Conservation (phyloP, 64 coral and sea anemone genomes). For the Hydrozoanthus tunicans region DNA sequence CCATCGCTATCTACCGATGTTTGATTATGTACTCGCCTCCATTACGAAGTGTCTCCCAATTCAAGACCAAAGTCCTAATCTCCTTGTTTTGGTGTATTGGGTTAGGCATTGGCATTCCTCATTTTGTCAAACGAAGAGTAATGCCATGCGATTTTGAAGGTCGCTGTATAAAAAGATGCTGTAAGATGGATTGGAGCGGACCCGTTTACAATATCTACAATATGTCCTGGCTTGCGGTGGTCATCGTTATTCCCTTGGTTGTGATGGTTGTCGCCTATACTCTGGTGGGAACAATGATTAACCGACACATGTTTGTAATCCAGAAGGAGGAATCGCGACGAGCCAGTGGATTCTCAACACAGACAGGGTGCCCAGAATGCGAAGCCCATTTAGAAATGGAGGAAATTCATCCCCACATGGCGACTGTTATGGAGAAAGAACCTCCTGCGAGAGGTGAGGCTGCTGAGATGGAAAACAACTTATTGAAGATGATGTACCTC, state of each 20-base stretch:
- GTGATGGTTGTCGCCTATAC: too few relatives aligned
- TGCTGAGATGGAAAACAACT: too few relatives aligned
- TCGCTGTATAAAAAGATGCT: too few relatives aligned
- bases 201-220: too few relatives aligned
- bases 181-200: too few relatives aligned
- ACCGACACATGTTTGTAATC: too few relatives aligned
- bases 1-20: neutral
- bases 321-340: conserved; percentile 20
- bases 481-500: too few relatives aligned
- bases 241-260: too few relatives aligned
- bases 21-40: neutral
- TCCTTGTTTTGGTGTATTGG: neutral
- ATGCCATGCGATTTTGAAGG: too few relatives aligned
- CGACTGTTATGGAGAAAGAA: conserved; percentile 24
- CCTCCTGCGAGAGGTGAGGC: too few relatives aligned
- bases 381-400: neutral
- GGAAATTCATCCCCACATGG: conserved; percentile 35
- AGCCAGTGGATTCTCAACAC: neutral
- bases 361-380: neutral
- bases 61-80: neutral
- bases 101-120: neutral
- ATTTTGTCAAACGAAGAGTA: neutral
- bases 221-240: too few relatives aligned
- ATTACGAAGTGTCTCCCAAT: neutral
- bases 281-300: neutral